Percentiles rank a stretch among this genome's conserved stretches.
Evolutionary conservation across 2,113 vertebrate species (phyloP).

Genomic region (Urocitellus parryii): DNA sequence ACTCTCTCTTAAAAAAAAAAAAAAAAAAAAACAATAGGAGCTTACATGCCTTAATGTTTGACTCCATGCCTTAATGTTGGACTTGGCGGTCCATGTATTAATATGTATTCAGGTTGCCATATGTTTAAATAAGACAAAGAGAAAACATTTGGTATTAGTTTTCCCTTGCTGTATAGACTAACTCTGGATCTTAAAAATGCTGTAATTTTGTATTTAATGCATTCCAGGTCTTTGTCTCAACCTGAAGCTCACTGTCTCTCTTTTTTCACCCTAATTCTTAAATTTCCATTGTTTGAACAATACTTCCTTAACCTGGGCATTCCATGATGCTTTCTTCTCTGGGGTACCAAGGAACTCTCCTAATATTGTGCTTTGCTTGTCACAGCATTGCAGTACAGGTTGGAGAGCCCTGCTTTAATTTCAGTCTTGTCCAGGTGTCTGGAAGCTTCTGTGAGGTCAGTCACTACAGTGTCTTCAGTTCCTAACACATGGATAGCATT

Average conservation of each 20-base stretch:
- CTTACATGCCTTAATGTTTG: conserved; percentile 17
- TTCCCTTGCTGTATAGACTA: not conserved
- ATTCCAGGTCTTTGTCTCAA: not conserved
- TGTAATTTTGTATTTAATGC: not conserved
- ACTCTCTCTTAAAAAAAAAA: no score
- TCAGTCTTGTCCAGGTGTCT: not conserved
- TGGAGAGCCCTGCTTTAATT: not conserved
- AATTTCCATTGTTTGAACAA: conserved; percentile 4
- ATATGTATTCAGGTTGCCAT: not conserved
- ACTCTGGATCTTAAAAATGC: not conserved
- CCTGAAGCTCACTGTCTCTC: not conserved
- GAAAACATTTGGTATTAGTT: not conserved
- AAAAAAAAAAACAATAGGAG: not conserved
- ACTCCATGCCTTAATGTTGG: not conserved
- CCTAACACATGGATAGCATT: not conserved
- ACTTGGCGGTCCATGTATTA: not conserved
- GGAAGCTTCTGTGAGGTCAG: not conserved
- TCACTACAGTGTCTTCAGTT: not conserved
- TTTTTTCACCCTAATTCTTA: not conserved
- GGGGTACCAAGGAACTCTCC: not conserved
- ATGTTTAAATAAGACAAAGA: conserved; percentile 50
- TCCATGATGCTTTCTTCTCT: not conserved
- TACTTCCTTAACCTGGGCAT: not conserved
- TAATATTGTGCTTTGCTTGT: not conserved
- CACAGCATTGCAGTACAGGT: not conserved